Percentiles rank a stretch among this genome's conserved stretches.
These are phyloP conservation scores for Nipponia nippon DNA, from an alignment of 2,113 vertebrate species.

Conservation along the genomic window DNA sequence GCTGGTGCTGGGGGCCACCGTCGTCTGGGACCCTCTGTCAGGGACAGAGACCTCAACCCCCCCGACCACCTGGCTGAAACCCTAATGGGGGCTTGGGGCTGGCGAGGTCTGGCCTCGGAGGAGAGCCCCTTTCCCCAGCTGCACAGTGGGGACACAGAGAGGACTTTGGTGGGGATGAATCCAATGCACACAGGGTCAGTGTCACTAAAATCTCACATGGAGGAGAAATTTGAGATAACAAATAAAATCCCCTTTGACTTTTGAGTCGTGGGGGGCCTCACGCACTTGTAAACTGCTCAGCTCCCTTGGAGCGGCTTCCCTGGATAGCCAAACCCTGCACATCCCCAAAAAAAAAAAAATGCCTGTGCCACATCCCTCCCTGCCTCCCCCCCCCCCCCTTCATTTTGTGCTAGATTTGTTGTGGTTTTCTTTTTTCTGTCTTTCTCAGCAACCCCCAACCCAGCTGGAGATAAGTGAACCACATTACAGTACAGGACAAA, in stretches of 20 bases:
- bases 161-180: background rate
- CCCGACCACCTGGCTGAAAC: fast-evolving
- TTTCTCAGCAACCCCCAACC: conserved; percentile 46
- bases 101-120: fast-evolving
- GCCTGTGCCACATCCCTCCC: background rate
- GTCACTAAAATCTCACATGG: background rate
- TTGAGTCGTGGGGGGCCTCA: fast-evolving
- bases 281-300: background rate
- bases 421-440: background rate
- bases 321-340: background rate
- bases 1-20: background rate
- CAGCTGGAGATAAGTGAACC: conserved; percentile 55
- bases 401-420: background rate
- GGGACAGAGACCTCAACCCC: background rate
- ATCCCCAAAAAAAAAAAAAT: background rate
- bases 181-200: background rate
- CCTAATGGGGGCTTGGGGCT: background rate
- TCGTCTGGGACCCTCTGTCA: fast-evolving
- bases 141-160: background rate
- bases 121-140: background rate
- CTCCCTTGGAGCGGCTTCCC: background rate
- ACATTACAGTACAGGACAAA: conserved; percentile 48
- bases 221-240: background rate
- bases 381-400: background rate
- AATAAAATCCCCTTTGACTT: background rate